These are phyloP conservation scores for Chlorospingus flavigularis DNA, from an alignment of 2,797 vertebrate genomes.

Conservation along the genomic window DNA sequence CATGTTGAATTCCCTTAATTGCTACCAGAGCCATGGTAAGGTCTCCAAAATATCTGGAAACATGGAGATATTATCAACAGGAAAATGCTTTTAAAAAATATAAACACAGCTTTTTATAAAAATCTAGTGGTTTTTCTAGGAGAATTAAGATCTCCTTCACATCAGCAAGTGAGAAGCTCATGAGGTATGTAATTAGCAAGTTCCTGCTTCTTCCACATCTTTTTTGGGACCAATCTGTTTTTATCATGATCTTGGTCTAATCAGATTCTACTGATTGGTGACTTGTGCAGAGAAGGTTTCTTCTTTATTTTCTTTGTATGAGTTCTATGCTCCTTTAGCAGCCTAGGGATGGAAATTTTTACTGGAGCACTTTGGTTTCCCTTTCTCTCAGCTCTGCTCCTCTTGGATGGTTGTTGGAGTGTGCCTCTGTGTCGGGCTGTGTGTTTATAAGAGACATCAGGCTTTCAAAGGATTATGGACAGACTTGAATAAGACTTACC, in stretches of 20 bases:
- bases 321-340: neutral
- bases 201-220: neutral
- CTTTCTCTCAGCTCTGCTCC: neutral
- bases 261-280: neutral
- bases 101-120: neutral
- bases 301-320: neutral
- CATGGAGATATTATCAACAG: neutral
- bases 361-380: neutral
- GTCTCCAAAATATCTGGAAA: conserved; percentile 2
- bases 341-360: neutral
- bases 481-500: neutral
- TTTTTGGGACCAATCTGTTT: neutral
- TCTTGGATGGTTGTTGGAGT: neutral
- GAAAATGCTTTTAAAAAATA: neutral
- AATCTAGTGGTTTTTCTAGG: neutral
- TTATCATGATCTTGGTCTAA: neutral
- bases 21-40: neutral
- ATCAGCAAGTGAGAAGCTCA: neutral
- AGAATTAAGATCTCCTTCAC: neutral
- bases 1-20: neutral
- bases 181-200: neutral
- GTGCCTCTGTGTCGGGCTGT: rapidly evolving
- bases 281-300: neutral
- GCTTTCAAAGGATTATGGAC: neutral
- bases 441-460: neutral